Base-by-base conservation (phyloP, 2,888 invertebrate species). In the Phoronis australis region DNA sequence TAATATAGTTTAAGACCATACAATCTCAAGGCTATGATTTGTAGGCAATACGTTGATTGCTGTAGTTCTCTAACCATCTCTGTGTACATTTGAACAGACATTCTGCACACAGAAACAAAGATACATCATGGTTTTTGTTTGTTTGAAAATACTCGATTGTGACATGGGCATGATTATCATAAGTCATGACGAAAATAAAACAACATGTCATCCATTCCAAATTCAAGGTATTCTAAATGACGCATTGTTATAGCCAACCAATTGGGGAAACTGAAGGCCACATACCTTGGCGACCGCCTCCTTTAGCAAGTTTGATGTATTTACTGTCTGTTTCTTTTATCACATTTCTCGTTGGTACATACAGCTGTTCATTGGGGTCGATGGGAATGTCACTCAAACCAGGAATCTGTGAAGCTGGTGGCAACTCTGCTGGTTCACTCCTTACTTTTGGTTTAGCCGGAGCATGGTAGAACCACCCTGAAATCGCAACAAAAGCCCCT, bases 401-500 rank as follows among this genome's bases (percentile, higher is more conserved):
- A 1, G 73, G 73, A 18, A 75, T 69, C 58, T 73, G 71, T 21
- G 74, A 75, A 35, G 69, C 57, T 4, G 66, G 59, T 4, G 72
- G 71, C 39, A 60, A 59, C 3, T 48, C 45, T 2, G 64, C 61
- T 15, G 64, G 62, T n/a, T 66, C 65, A 15, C 20, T 20, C 2
- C 50, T 41, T 15, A 55, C 49, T 18, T 51, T 42, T n/a, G 57
- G 52, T 48, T 61, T 64, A 9, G 63, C 60, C 20, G 74, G 71
- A 4, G 71, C 69, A 65, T 73, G 73, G 51, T 74, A 74, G 55
- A 73, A 71, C 73, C 74, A 74, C 9, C 71, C 74, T 71, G 49
- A 37, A 50, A 47, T 26, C n/a, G 40, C 37, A 38, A n/a, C n/a
- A n/a, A n/a, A n/a, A n/a, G n/a, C n/a, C n/a, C n/a, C n/a, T n/a